A percentile compares a stretch with the other conserved stretches of the same genome.
phyloP scores from a whole-genome alignment of 2,888 invertebrate genomes.

The Ectobius pallidus region DNA sequence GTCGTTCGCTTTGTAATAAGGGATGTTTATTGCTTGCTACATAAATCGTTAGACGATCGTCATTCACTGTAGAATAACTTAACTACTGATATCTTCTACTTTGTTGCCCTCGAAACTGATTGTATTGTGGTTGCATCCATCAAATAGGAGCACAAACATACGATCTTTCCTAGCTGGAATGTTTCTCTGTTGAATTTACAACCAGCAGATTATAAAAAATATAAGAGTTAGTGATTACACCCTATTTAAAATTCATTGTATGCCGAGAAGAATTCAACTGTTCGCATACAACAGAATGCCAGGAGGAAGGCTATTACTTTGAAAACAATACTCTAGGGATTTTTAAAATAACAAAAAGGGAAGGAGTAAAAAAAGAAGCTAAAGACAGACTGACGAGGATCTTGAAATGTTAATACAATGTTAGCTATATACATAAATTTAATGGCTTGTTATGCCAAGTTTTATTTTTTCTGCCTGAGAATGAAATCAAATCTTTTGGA shows the following conservation, averaged over 20 bases:
- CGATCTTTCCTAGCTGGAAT: too few species aligned
- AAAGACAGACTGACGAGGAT: neutral
- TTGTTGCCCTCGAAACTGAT: too few species aligned
- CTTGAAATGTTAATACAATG: neutral
- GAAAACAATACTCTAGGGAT: constrained; percentile 7
- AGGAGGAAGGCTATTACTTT: constrained; percentile 5
- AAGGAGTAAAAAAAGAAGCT: neutral
- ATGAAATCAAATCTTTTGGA: neutral
- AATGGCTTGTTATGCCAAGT: neutral
- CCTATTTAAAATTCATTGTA: constrained; percentile 13
- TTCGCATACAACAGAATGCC: neutral
- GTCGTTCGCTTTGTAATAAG: too few species aligned
- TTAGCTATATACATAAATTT: neutral
- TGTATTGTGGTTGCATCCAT: too few species aligned
- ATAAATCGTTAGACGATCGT: too few species aligned
- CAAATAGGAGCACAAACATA: too few species aligned
- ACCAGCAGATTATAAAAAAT: too few species aligned
- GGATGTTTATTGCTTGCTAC: too few species aligned
- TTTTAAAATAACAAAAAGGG: neutral
- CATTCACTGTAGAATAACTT: too few species aligned
- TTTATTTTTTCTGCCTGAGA: neutral
- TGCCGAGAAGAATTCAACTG: neutral
- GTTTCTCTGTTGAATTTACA: too few species aligned
- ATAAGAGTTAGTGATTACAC: too few species aligned
- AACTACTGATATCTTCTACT: too few species aligned